Evolutionary conservation across 2,113 vertebrate species (phyloP).

Genomic region (Ceyx melanurus): DNA sequence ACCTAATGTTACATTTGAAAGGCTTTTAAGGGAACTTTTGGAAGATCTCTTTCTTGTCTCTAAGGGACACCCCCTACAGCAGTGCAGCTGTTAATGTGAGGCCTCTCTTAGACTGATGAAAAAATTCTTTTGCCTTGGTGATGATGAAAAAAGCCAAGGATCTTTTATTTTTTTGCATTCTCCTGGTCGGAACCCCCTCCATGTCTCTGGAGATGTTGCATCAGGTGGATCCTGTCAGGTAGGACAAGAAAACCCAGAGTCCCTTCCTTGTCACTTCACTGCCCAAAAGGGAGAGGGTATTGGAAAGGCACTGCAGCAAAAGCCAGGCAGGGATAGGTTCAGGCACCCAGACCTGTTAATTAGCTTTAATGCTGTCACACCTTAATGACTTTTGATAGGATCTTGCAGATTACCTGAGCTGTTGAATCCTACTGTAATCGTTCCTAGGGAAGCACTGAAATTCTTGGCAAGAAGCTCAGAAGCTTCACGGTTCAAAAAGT

Average conservation of each 20-base stretch:
- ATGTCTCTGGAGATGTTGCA: neutral
- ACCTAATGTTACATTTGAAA: neutral
- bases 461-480: constrained; percentile 14
- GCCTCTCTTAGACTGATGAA: neutral
- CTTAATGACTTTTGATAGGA: neutral
- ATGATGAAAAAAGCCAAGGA: neutral
- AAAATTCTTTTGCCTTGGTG: neutral
- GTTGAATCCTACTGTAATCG: neutral
- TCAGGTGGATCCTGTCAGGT: neutral
- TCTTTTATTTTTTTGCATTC: neutral
- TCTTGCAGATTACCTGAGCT: neutral
- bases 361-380: neutral
- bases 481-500: neutral
- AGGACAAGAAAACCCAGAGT: neutral
- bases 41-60: neutral
- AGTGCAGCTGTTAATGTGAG: neutral
- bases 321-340: neutral
- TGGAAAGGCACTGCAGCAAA: neutral
- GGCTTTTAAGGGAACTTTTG: neutral
- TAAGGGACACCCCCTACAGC: neutral
- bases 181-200: neutral
- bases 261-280: neutral
- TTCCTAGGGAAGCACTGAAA: neutral
- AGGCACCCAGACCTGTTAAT: neutral
- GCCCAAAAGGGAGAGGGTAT: neutral